phyloP scores from a whole-genome alignment of 2,113 vertebrate species.

The Azemiops feae region DNA sequence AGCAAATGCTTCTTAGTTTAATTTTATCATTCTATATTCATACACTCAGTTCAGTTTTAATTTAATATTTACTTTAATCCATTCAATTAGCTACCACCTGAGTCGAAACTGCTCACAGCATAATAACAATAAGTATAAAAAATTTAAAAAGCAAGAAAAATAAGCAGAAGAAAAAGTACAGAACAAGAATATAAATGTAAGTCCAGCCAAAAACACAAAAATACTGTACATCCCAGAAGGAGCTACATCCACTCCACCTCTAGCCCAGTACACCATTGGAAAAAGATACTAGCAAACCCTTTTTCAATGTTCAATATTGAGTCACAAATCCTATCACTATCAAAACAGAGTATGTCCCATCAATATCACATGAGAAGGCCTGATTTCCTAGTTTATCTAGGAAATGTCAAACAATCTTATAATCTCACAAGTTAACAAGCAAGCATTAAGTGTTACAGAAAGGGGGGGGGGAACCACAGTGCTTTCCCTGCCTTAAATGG shows the following conservation, averaged over 20 bases:
- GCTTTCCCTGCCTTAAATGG: not conserved
- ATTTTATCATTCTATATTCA: not conserved
- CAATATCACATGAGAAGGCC: not conserved
- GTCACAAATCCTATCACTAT: not conserved
- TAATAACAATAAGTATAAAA: not conserved
- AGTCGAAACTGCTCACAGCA: not conserved
- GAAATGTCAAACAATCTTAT: not conserved
- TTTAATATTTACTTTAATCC: not conserved
- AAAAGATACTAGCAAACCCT: not conserved
- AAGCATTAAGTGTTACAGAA: not conserved
- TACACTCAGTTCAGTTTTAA: not conserved
- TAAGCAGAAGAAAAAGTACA: not conserved
- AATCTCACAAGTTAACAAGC: not conserved
- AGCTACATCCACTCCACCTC: not conserved
- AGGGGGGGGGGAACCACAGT: not conserved
- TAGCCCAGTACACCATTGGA: not conserved
- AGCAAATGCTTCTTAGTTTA: not conserved
- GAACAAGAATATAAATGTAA: not conserved
- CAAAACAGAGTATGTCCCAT: not conserved
- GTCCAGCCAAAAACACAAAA: not conserved
- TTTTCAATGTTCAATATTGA: not conserved
- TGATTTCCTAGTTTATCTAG: not conserved
- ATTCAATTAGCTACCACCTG: not conserved
- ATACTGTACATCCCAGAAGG: not conserved
- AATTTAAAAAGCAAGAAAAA: not conserved